Percentiles rank a stretch among this genome's conserved stretches.
phyloP scores from a whole-genome alignment of 1,140 invertebrate species.

The Trypoxylus dichotomus region DNA sequence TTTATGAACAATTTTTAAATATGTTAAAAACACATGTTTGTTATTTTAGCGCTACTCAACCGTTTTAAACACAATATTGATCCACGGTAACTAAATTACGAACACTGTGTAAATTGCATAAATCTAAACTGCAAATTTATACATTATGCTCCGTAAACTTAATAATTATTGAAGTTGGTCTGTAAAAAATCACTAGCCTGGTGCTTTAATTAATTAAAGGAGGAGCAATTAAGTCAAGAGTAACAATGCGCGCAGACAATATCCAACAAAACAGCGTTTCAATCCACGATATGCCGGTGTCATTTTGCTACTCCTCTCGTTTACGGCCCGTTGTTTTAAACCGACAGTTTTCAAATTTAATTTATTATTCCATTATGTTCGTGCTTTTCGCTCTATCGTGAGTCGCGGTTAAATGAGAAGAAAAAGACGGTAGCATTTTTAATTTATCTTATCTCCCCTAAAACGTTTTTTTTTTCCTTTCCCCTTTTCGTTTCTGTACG shows the following conservation, averaged over 20 bases:
- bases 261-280: not conserved
- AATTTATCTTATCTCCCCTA: slow-evolving; percentile 7
- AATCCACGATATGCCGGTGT: not conserved
- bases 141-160: no score
- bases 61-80: no score
- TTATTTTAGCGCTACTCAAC: no score
- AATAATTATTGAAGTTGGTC: no score
- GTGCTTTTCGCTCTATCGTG: not conserved
- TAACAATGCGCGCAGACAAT: not conserved
- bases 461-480: not conserved
- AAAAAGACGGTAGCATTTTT: not conserved
- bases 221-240: not conserved
- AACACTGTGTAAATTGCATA: no score
- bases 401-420: not conserved
- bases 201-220: not conserved
- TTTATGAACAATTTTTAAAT: no score
- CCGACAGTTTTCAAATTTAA: not conserved
- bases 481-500: not conserved
- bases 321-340: not conserved
- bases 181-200: not conserved
- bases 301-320: not conserved
- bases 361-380: slow-evolving; percentile 4
- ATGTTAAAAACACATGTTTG: no score
- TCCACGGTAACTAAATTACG: no score
- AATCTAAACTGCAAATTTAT: no score